Base-by-base conservation (phyloP, 2,888 invertebrate species). In the Lissonota sp. region DNA sequence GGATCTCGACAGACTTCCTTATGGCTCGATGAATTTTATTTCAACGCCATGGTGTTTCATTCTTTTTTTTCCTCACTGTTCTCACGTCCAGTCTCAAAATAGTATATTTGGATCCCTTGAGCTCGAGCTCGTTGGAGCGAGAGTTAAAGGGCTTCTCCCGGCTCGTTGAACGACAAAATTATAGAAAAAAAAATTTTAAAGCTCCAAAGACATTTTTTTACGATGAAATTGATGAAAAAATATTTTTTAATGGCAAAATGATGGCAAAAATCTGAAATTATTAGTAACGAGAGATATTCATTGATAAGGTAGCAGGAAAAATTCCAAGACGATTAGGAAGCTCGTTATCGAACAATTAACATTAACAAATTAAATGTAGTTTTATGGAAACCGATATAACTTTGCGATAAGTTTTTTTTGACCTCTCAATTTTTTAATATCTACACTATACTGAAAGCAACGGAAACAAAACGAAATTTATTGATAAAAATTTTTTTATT, bases 1-100 rank as follows among this genome's bases (percentile, higher is more conserved):
- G 53, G 16, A 58, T 80, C 77, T 64, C 77, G 80, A 73, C 58
- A 14, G 49, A 6, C 16, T 75, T 49, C 60, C 62, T 42, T 39
- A 14, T n/a, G 62, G 62, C 40, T 63, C 76, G 57, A 66, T 49
- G 14, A 57, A 49, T 70, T 53, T 42, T 58, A 55, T 64, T 16
- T 4, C 16, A 44, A 49, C 57, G 5, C 8, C n/a, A 0, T 8
- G 12, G n/a, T 37, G 49, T 46, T 8, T n/a, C n/a, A 49, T 58
- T 72, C 8, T 46, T 69, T 57, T 55, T 39, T 39, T 10, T 53
- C 6, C 42, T 57, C 40, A 5, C 42, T 3, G 7, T 44, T 14
- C 44, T 58, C 49, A 8, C 44, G 46, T 42, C 7, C 6, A 5
- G 10, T 16, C n/a, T 55, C 26, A 79, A 66, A 80, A 75, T 44